A percentile compares a stretch with the other conserved stretches of the same genome.
phyloP scores from a whole-genome alignment of 2,113 vertebrate species.

The Phalacrocorax aristotelis region DNA sequence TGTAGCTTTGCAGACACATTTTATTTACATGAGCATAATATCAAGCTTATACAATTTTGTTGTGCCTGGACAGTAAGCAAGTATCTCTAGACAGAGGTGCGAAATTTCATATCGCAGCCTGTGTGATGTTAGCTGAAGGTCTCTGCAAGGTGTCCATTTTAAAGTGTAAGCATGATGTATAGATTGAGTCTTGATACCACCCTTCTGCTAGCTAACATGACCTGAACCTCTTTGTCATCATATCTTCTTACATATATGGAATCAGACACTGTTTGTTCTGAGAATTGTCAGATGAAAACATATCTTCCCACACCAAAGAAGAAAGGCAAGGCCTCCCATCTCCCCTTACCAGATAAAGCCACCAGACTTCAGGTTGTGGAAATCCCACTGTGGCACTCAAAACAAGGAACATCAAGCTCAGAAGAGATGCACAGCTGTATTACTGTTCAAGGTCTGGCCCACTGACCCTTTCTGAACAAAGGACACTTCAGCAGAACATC shows the following conservation, averaged over 20 bases:
- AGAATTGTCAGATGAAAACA: rapidly evolving
- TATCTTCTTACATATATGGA: not conserved
- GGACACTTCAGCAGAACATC: not conserved
- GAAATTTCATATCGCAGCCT: not conserved
- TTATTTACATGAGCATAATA: not conserved
- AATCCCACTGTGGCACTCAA: not conserved
- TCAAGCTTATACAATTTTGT: not conserved
- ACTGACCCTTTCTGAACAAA: not conserved
- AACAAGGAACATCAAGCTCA: not conserved
- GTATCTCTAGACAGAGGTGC: not conserved
- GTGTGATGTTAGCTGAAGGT: not conserved
- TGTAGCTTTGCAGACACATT: not conserved
- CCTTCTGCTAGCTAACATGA: not conserved
- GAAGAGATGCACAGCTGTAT: not conserved
- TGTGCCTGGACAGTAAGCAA: not conserved
- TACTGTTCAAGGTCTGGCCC: not conserved
- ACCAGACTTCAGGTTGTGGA: not conserved
- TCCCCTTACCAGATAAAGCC: not conserved
- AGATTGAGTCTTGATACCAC: not conserved
- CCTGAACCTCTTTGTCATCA: not conserved
- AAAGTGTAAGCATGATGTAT: not conserved
- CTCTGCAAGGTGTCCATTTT: not conserved
- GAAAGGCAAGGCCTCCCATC: not conserved
- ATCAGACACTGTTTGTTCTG: not conserved
- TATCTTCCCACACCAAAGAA: not conserved